phyloP scores from a whole-genome alignment of 2,113 vertebrate species.

The Melanerpes formicivorus region DNA sequence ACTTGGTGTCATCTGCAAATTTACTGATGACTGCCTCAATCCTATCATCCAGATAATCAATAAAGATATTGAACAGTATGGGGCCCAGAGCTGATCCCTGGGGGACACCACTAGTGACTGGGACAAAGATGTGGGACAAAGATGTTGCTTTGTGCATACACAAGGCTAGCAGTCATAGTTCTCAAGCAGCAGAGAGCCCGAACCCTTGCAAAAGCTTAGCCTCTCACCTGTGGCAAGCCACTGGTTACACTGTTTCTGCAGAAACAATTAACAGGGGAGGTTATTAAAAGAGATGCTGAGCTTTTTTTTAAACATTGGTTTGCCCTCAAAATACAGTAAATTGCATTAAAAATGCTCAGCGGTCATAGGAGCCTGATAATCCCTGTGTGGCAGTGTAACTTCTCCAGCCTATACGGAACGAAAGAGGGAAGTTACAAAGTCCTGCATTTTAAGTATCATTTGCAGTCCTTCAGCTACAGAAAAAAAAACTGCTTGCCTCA shows the following conservation, averaged over 20 bases:
- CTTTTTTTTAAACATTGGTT: background rate
- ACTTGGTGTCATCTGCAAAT: no score
- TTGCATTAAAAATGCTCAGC: background rate
- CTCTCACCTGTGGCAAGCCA: background rate
- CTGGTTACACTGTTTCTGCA: rapidly evolving
- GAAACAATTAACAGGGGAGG: background rate
- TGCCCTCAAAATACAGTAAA: background rate
- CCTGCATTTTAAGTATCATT: background rate
- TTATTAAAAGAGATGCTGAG: background rate
- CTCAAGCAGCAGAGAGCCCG: background rate
- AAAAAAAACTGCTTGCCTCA: background rate
- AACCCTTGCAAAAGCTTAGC: background rate
- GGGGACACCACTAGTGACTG: no score
- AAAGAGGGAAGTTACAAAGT: background rate
- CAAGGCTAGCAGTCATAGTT: rapidly evolving
- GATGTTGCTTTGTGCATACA: background rate
- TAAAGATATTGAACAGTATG: no score
- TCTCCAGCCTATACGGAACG: background rate
- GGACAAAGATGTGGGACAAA: background rate
- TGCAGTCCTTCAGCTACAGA: background rate
- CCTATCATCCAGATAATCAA: no score
- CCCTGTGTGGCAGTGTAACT: background rate
- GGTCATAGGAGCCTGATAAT: background rate
- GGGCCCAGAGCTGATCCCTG: no score
- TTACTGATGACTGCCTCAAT: no score